Evolutionary conservation across 2,113 vertebrate species (phyloP).

Genomic region (Rhegmatorhina hoffmannsi): DNA sequence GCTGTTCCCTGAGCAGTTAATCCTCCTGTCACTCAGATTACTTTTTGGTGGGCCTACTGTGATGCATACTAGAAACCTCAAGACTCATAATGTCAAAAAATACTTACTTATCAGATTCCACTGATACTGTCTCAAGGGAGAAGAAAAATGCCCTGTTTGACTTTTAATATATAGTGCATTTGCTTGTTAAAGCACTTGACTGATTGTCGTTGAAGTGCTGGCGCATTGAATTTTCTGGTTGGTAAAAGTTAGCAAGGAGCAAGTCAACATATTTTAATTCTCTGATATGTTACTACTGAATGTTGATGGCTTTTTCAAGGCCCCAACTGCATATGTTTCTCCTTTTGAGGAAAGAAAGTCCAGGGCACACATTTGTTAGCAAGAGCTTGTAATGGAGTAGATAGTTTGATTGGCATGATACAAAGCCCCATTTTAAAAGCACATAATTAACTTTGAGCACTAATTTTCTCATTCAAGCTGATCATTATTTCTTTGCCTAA

Average conservation of each 20-base stretch:
- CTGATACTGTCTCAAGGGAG: neutral
- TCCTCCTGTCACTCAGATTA: neutral
- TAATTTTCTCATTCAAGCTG: neutral
- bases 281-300: neutral
- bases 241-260: neutral
- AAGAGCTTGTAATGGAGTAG: neutral
- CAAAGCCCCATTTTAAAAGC: neutral
- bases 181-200: neutral
- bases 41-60: neutral
- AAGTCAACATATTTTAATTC: neutral
- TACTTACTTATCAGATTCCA: neutral
- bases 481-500: conserved; percentile 13
- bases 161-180: neutral
- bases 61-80: neutral
- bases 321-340: neutral
- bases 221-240: neutral
- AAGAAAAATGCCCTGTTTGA: neutral
- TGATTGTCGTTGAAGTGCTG: neutral
- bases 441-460: neutral
- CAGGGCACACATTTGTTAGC: neutral
- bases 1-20: neutral
- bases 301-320: neutral
- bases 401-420: neutral
- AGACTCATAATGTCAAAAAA: neutral
- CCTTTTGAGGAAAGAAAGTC: neutral